These are phyloP conservation scores for Takifugu flavidus DNA, from an alignment of 2,113 vertebrate species.

Conservation along the genomic window DNA sequence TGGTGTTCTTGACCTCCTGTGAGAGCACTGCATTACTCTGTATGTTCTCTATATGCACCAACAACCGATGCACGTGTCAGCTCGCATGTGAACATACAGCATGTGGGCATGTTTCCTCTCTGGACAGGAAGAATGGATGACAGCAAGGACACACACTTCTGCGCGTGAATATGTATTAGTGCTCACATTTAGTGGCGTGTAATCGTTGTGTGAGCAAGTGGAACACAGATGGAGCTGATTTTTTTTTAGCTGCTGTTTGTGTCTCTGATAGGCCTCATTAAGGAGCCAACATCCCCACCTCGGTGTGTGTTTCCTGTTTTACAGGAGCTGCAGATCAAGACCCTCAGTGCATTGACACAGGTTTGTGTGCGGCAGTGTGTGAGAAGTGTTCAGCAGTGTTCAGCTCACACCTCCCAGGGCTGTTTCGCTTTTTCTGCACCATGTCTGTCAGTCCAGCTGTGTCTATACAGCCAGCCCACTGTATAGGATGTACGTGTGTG, in stretches of 20 bases:
- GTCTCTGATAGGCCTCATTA: constrained; percentile 13
- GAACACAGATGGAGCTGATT: constrained; percentile 23
- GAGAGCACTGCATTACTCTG: constrained; percentile 34
- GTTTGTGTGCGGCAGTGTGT: constrained; percentile 17
- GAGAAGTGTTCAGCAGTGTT: constrained; percentile 24
- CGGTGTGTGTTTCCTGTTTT: constrained; percentile 16
- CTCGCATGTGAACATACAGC: constrained; percentile 29
- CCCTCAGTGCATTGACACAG: constrained; percentile 47
- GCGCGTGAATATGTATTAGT: constrained; percentile 7
- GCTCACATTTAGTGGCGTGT: constrained; percentile 7
- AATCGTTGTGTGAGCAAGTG: constrained; percentile 9
- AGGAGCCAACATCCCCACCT: constrained; percentile 28
- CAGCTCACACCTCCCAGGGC: constrained; percentile 44
- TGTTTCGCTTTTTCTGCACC: constrained; percentile 52
- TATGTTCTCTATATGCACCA: constrained; percentile 12
- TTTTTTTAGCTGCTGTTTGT: constrained; percentile 13
- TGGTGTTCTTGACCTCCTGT: constrained; percentile 67
- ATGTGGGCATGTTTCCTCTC: not conserved
- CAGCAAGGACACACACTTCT: constrained; percentile 4
- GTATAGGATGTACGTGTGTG: not conserved
- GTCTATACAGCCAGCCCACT: constrained; percentile 11
- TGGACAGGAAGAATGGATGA: not conserved
- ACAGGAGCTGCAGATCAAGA: constrained; percentile 34
- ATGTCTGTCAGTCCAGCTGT: constrained; percentile 32
- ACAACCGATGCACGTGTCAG: constrained; percentile 38